A percentile compares a stretch with the other conserved stretches of the same genome.
These are phyloP conservation scores for Esox lucius DNA, from an alignment of 2,797 vertebrate species.

Conservation along the genomic window DNA sequence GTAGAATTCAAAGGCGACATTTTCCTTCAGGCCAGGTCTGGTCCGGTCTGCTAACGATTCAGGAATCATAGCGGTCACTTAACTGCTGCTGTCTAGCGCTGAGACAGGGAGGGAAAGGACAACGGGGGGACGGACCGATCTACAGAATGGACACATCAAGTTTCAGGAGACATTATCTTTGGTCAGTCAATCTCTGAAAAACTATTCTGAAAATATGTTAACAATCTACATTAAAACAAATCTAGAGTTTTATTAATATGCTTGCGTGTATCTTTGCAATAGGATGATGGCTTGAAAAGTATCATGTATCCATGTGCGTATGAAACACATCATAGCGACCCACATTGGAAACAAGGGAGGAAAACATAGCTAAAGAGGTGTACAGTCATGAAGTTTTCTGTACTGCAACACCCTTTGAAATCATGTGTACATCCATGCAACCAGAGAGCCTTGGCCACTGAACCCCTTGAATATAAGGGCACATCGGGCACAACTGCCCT, in stretches of 20 bases:
- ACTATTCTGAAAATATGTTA: neutral
- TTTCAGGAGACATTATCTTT: no score
- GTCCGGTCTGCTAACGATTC: conserved; percentile 65
- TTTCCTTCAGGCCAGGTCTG: conserved; percentile 64
- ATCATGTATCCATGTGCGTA: neutral
- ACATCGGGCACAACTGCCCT: conserved; percentile 66
- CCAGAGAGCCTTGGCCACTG: conserved; percentile 53
- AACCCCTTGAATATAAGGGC: conserved; percentile 60
- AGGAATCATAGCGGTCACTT: conserved; percentile 67
- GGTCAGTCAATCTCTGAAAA: neutral
- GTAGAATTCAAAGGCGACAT: conserved; percentile 71
- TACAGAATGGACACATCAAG: no score
- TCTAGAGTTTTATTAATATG: neutral
- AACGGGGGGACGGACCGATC: neutral
- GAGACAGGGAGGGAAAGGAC: conserved; percentile 34
- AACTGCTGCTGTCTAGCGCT: conserved; percentile 55
- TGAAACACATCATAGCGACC: neutral
- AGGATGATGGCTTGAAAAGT: neutral
- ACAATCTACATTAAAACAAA: no score
- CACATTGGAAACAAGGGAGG: neutral
- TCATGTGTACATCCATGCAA: conserved; percentile 50
- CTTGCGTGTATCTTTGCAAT: neutral
- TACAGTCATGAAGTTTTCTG: neutral
- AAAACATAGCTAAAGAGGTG: conserved; percentile 5
- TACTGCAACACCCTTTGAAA: conserved; percentile 34